Evolutionary conservation across 2,113 vertebrate genomes (phyloP), one percentile per base, ranked within the genome.

Genomic region (Microtus oregoni): DNA sequence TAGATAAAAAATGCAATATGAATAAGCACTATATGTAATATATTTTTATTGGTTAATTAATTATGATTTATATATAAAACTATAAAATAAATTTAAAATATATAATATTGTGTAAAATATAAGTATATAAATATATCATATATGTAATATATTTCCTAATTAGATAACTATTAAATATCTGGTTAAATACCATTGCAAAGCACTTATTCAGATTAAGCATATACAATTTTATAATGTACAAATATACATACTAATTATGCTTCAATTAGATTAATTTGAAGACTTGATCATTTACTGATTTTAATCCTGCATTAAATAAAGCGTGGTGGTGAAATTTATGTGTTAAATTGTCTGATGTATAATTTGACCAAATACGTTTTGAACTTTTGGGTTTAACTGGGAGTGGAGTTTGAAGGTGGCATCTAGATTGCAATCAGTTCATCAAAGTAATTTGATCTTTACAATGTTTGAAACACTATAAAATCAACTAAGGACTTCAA

Each of bases 381-480:
- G 17, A 92, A 77, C 22, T 1, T 19, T 70, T 77, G 19, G 14
- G 9, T n/a, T 14, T 50, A 17, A 10, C 11, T 50, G 15, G 35
- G 8, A 67, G 5, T 13, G 19, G 19, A 44, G 13, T 83, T 5
- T 76, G 13, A 41, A 9, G 19, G 24, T 44, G 35, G 7, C 6
- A 28, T 22, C 15, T 38, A 65, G 12, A 35, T 52, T 75, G 47
- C 35, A 15, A 35, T 90, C 38, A 20, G 10, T 61, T 4, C 7
- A 61, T 4, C 1, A 47, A 77, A 41, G 3, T 3, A 50, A 2
- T 10, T 68, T 61, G 19, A 30, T 11, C 12, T 26, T 19, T 7
- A 15, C 22, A n/a, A 0, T 44, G 3, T 44, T 12, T 8, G 1
- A 7, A 22, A 11, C 1, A 17, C 28, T n/a, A 24, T 50, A 8